Base-by-base conservation (phyloP, 1,140 invertebrate species). In the Colletes latitarsis region DNA sequence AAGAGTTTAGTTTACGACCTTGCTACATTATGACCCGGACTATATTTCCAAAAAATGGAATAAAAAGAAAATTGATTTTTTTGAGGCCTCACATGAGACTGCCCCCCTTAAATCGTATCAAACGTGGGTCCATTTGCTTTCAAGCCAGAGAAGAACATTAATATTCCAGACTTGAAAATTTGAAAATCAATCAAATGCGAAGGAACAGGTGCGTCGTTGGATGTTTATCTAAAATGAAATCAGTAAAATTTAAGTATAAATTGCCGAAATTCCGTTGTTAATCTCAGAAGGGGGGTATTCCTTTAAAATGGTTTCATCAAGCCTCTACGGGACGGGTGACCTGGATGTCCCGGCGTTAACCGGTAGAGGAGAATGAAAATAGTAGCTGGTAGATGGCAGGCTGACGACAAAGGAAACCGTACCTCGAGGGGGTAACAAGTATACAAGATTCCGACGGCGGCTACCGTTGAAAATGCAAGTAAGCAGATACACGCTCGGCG, bases 401-500 rank as follows among this genome's bases (percentile, higher is more conserved):
- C 43, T 39, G 30, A 17, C 14, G 74, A 12, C 64, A 19, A 43
- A 71, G 12, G 15, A 39, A 60, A 49, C 19, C 41, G 9, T 69
- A 60, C 30, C 63, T 62, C 81, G 41, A 63, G 69, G 62, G 52
- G 63, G 39, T 63, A 68, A 81, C 73, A 83, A 68, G 64, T 49
- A 68, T 77, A 60, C 55, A 6, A 81, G 67, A 82, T 71, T 75
- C 55, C 55, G 21, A 15, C 58, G 12, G 57, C 17, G 15, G n/a
- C 30, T 49, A 49, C 43, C 55, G 39, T 81, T 43, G 43, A 30
- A 80, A 77, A 85, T 77, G 77, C 80, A 67, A 74, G 66, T 69
- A 71, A 21, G 14, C 77, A 76, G 82, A 60, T 80, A 76, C 53
- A 52, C 46, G 30, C 43, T n/a, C 49, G 46, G 73, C 72, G 67